Base-by-base conservation (phyloP, 2,113 vertebrate genomes). In the Vulpes ferrilata region DNA sequence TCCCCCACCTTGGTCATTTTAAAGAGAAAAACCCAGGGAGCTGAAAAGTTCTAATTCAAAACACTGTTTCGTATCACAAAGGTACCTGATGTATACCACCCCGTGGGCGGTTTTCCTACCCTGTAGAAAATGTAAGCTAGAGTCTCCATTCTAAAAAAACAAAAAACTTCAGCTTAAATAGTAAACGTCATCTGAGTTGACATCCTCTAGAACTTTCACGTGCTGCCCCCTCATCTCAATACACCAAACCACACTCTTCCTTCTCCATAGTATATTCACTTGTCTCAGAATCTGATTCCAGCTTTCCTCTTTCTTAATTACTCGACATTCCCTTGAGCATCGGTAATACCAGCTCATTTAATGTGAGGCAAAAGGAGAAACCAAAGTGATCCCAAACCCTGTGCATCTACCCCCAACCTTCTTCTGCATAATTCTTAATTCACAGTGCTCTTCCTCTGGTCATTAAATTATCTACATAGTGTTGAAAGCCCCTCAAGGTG, bases 231-330 rank as follows among this genome's bases (percentile, higher is more conserved):
- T 27, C 3, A 19, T 88, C 85, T 88, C 86, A 69, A 60, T 1
- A 85, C 5, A 71, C 27, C 59, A 86, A 69, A 69, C 51, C 11
- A 15, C 43, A 78, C 13, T 19, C 35, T 83, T 43, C 76, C 69
- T 71, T 88, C 57, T 62, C 83, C 67, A 38, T 0, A 55, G 20
- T 30, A 55, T 17, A 78, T 35, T 83, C 48, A 59, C 59, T 83
- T 7, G 10, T 86, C 90, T 97, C 80, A 48, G 43, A 71, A 43
- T 81, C 51, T 90, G 32, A 62, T 35, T 82, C 43, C 51, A 35
- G 35, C 51, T 91, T 91, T 93, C 69, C 51, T 87, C 53, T 89
- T 91, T 93, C 67, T 27, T 94, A 82, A 88, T 82, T 69, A 73
- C 27, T 35, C 12, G 2, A 85, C 25, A 67, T 74, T 96, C 65